Base-by-base conservation (phyloP, 2,797 vertebrate species). In the Parotocinclus haroldoi region DNA sequence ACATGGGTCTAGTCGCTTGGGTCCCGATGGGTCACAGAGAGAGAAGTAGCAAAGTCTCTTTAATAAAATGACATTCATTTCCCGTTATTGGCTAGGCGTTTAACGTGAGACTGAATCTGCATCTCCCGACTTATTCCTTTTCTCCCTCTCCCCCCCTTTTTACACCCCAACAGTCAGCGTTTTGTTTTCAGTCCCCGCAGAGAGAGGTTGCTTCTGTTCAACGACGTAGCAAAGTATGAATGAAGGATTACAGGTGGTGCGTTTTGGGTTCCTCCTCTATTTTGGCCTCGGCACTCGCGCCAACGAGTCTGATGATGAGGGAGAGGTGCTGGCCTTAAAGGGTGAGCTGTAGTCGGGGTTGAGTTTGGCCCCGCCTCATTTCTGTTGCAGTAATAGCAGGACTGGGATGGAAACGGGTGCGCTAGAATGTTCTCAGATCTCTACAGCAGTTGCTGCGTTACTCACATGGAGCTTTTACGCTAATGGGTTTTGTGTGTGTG, bases 61-160 rank as follows among this genome's bases (percentile, higher is more conserved):
- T 73, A 61, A 71, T 78, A 77, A 72, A 83, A 80, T 67, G 68
- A 76, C 81, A 75, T 82, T 78, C 74, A 75, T 54, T 63, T 77
- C 64, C 56, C 10, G 14, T 55, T 49, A 60, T 49, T 60, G 67
- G 44, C 45, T 80, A 57, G 72, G 71, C 56, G 19, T 73, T 45
- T 49, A 18, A 66, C 17, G 17, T 48, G 49, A 44, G 37, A 27
- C 16, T 39, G n/a, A 38, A 44, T 60, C 38, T 50, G 52, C 39
- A 39, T 38, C 46, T 45, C 46, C 59, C 9, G 17, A 37, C 3
- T 1, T 16, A 45, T 10, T 53, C 14, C 10, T 11, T 18, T 37
- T 18, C 46, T 14, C 49, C 10, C 17, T 8, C 53, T 44, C 13
- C 49, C 10, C 17, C 4, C 53, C 11, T 38, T 57, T 58, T 55